phyloP scores from a whole-genome alignment of 2,797 vertebrate species.

The Synanceia verrucosa region DNA sequence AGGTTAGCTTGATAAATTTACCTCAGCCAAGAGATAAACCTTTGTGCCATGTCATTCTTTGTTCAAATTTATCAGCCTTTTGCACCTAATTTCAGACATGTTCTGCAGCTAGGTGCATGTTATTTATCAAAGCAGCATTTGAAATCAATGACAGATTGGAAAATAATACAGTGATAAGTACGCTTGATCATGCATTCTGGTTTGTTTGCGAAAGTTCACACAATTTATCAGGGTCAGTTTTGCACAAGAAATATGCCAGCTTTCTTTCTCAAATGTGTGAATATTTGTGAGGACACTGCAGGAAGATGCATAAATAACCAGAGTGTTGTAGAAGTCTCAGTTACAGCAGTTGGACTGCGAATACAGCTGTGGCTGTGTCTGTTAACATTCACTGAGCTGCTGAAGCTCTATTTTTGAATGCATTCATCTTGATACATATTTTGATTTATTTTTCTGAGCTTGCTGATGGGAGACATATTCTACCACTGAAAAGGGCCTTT shows the following conservation, averaged over 20 bases:
- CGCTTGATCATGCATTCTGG: background rate
- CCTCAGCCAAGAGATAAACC: background rate
- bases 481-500: background rate
- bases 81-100: background rate
- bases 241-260: background rate
- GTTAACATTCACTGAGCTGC: background rate
- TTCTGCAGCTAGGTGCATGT: constrained; percentile 7
- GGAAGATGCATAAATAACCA: too few relatives aligned
- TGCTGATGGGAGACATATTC: background rate
- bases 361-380: background rate
- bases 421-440: background rate
- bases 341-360: background rate
- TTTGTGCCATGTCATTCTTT: too few relatives aligned
- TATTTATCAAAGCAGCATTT: constrained; percentile 10
- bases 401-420: background rate
- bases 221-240: background rate
- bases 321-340: too few relatives aligned
- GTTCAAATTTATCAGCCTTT: constrained; percentile 22
- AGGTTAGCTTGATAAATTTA: background rate
- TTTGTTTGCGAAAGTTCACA: background rate
- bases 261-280: background rate
- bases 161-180: background rate
- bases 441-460: background rate
- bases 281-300: background rate
- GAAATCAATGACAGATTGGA: background rate